Conservation (phyloP, 2,797 vertebrate genomes). For the Melanotaenia nigrans region DNA sequence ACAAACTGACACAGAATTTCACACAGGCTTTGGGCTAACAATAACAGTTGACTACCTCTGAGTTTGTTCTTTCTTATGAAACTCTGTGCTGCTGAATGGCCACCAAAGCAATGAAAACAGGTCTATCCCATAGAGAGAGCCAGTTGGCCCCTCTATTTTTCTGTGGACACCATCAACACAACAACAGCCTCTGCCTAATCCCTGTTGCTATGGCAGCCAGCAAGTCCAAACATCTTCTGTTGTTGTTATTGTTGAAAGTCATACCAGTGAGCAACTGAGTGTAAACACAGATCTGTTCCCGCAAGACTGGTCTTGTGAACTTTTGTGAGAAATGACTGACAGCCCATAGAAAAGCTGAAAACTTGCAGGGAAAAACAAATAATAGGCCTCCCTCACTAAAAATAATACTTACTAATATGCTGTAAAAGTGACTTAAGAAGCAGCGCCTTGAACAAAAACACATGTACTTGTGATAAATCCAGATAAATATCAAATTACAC, state of each 20-base stretch:
- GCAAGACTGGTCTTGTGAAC: conserved; percentile 82
- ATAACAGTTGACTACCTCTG: conserved; percentile 86
- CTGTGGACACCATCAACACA: conserved; percentile 90
- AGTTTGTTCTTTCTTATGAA: conserved; percentile 86
- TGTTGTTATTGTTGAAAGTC: conserved; percentile 97
- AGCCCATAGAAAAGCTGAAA: conserved; percentile 58
- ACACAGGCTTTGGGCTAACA: conserved; percentile 89
- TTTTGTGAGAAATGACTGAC: conserved; percentile 70
- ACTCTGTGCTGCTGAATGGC: conserved; percentile 73
- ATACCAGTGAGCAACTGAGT: conserved; percentile 83
- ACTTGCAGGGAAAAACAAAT: conserved; percentile 60
- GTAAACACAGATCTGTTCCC: conserved; percentile 83
- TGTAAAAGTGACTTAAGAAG: conserved; percentile 11
- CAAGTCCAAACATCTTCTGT: conserved; percentile 97
- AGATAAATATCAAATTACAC: conserved; percentile 7
- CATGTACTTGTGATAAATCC: conserved; percentile 14
- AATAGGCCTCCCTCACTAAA: conserved; percentile 33
- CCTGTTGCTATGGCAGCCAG: conserved; percentile 93
- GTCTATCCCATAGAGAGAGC: conserved; percentile 71
- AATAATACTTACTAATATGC: conserved; percentile 31
- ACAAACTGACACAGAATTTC: conserved; percentile 87
- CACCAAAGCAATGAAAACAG: conserved; percentile 72
- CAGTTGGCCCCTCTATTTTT: conserved; percentile 84
- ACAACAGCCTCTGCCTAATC: conserved; percentile 88
- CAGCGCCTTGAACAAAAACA: conserved; percentile 15